phyloP scores from a whole-genome alignment of 1,140 invertebrate genomes.

The Caenorhabditis remanei region DNA sequence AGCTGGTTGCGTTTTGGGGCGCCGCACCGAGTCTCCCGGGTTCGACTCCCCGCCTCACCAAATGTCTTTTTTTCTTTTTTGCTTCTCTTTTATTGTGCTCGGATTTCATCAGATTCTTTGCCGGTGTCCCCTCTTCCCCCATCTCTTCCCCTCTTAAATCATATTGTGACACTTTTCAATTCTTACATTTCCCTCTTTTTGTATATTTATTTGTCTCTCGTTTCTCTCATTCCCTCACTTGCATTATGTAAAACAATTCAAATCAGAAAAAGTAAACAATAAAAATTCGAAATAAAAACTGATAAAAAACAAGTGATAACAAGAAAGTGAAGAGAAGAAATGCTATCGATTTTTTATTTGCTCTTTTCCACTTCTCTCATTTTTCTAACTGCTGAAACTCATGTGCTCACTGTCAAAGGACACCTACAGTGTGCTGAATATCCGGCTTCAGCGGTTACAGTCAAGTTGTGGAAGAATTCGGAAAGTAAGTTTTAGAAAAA shows the following conservation, averaged over 20 bases:
- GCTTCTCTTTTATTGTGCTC: no score
- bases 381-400: neutral
- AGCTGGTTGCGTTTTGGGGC: no score
- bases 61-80: no score
- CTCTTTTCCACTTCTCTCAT: neutral
- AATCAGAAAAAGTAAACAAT: neutral
- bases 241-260: conserved; percentile 8
- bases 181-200: neutral
- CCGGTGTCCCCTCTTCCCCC: neutral
- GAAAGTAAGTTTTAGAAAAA: neutral
- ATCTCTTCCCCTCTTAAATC: neutral
- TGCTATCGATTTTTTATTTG: conserved; percentile 35
- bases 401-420: conserved; percentile 16
- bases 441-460: conserved; percentile 19
- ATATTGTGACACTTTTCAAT: neutral
- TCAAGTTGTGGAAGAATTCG: conserved; percentile 35
- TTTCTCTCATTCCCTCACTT: neutral
- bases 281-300: conserved; percentile 13
- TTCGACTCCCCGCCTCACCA: no score
- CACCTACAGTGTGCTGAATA: conserved; percentile 4
- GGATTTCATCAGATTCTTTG: neutral
- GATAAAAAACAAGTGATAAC: neutral
- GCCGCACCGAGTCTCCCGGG: no score
- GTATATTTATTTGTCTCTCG: neutral
- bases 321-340: neutral